Percentiles rank a stretch among this genome's conserved stretches.
Conservation (phyloP, 2,113 vertebrate genomes). For the Cnemophilus loriae region DNA sequence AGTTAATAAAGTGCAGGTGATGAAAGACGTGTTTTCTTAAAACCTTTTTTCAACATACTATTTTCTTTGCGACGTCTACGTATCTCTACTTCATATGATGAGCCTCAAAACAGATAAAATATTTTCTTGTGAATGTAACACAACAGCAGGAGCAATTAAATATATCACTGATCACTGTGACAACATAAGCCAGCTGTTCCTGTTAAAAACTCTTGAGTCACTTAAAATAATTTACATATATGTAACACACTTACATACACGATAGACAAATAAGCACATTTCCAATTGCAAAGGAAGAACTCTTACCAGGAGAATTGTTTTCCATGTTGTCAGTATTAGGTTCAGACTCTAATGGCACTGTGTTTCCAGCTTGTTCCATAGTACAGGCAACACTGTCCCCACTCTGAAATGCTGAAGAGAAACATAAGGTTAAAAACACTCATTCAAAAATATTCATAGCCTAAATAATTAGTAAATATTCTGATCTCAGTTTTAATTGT, state of each 20-base stretch:
- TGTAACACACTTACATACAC: not conserved
- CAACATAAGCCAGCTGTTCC: not conserved
- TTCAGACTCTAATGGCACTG: slow-evolving; percentile 72
- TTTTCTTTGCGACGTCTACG: not conserved
- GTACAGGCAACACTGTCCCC: slow-evolving; percentile 55
- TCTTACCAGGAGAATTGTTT: slow-evolving; percentile 82
- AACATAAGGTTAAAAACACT: not conserved
- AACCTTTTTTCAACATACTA: not conserved
- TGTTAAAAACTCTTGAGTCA: not conserved
- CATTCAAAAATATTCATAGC: not conserved
- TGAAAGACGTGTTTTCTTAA: not conserved
- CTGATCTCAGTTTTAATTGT: not conserved
- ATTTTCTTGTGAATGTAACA: not conserved
- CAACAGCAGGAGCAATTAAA: not conserved
- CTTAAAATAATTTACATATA: not conserved
- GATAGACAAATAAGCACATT: not conserved
- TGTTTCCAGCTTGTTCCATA: slow-evolving; percentile 80
- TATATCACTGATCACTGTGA: not conserved
- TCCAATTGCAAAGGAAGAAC: not conserved
- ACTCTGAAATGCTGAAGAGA: slow-evolving; percentile 74
- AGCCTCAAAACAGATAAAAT: not conserved
- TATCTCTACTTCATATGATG: not conserved
- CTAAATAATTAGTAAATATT: not conserved
- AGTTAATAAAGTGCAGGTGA: not conserved
- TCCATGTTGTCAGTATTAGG: slow-evolving; percentile 78